Evolutionary conservation across 2,888 invertebrate genomes (phyloP).

Genomic region (Phytoseiulus persimilis): DNA sequence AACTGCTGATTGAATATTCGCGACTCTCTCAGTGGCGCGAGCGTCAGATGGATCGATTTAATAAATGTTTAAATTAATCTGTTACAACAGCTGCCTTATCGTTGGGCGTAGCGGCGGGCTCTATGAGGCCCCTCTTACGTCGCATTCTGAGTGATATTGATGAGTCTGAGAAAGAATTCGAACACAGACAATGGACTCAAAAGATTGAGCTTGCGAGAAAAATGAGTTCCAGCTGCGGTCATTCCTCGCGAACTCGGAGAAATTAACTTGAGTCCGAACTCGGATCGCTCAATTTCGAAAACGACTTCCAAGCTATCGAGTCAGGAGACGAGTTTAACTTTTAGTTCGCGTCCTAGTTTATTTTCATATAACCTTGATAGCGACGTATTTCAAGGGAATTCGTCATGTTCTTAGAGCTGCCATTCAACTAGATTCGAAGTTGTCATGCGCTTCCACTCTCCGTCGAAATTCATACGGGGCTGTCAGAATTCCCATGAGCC

Average conservation of each 20-base stretch:
- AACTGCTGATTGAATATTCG: neutral
- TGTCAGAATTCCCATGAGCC: neutral
- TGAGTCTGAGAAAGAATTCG: too few species aligned
- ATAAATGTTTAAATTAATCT: neutral
- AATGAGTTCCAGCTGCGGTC: too few species aligned
- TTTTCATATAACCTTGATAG: neutral
- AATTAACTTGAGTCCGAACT: too few species aligned
- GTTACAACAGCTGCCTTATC: neutral
- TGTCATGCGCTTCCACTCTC: neutral
- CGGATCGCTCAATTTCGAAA: too few species aligned
- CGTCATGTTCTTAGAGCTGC: neutral
- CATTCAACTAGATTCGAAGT: neutral
- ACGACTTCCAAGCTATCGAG: neutral
- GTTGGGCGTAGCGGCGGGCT: neutral
- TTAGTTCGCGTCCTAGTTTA: neutral
- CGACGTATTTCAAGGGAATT: neutral
- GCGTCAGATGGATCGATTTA: neutral
- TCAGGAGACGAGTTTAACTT: neutral
- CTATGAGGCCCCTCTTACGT: too few species aligned
- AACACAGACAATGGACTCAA: too few species aligned
- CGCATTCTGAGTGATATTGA: too few species aligned
- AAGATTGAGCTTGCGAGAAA: too few species aligned
- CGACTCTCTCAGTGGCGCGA: neutral
- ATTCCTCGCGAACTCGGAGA: too few species aligned
- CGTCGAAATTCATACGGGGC: neutral